A percentile compares a stretch with the other conserved stretches of the same genome.
phyloP scores from a whole-genome alignment of 2,113 vertebrate species.

The Equus przewalskii region DNA sequence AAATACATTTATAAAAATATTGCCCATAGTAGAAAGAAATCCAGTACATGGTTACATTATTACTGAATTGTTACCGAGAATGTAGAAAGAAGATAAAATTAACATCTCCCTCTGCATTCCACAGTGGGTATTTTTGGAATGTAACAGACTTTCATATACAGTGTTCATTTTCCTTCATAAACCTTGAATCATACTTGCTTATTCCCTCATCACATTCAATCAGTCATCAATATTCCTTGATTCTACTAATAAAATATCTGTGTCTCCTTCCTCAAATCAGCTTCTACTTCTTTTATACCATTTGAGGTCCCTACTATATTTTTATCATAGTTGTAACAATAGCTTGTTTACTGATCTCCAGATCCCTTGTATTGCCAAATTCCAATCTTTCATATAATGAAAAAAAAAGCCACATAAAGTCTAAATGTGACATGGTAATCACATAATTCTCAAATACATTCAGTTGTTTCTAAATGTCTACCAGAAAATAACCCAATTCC shows the following conservation, averaged over 20 bases:
- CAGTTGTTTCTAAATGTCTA: background rate
- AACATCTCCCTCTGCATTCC: background rate
- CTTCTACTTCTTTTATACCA: background rate
- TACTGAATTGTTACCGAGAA: background rate
- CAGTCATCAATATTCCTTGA: background rate
- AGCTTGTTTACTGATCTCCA: background rate
- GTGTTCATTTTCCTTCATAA: conserved; percentile 45
- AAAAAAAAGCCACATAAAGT: background rate
- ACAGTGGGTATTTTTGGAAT: background rate
- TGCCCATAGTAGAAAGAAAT: background rate
- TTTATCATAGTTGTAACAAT: background rate
- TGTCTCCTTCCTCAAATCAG: background rate
- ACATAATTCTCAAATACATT: background rate
- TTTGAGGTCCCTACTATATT: background rate
- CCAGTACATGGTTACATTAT: background rate
- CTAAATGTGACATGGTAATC: background rate
- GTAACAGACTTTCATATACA: background rate
- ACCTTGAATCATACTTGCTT: background rate
- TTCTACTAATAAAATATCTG: background rate
- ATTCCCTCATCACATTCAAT: background rate
- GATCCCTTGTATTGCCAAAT: background rate
- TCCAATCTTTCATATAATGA: background rate
- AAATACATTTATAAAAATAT: background rate
- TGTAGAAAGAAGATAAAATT: background rate
- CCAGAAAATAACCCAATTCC: background rate